These are phyloP conservation scores for Origma solitaria DNA, from an alignment of 2,113 vertebrate species.

Conservation along the genomic window DNA sequence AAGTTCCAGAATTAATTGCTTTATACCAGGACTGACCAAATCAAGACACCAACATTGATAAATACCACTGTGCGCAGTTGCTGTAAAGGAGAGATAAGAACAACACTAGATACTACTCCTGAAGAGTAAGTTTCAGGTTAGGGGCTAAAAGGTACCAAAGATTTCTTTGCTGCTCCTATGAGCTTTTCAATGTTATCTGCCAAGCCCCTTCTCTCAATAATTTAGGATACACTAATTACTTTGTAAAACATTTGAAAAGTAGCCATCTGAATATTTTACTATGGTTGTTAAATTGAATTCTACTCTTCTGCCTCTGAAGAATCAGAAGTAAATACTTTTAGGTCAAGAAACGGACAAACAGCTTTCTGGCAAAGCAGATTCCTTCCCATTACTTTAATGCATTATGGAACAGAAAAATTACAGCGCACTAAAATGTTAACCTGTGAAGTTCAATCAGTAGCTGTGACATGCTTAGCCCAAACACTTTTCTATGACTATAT, in stretches of 20 bases:
- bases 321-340: not conserved
- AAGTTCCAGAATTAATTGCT: not conserved
- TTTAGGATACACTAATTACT: not conserved
- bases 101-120: not conserved
- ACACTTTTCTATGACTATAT: not conserved
- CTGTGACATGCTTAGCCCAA: not conserved
- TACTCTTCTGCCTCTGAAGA: not conserved
- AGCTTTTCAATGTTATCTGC: not conserved
- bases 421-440: not conserved
- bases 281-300: not conserved
- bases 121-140: not conserved
- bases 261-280: not conserved
- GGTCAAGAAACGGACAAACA: not conserved
- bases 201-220: not conserved
- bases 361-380: not conserved
- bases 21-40: not conserved
- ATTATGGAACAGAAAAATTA: not conserved
- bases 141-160: not conserved
- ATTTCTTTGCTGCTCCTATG: not conserved
- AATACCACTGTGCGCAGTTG: not conserved
- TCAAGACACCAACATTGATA: not conserved
- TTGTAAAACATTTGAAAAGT: not conserved
- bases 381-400: not conserved
- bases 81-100: slow-evolving; percentile 14
- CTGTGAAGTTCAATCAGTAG: not conserved